A percentile compares a stretch with the other conserved stretches of the same genome.
phyloP scores from a whole-genome alignment of 1,140 invertebrate species.

The Andrena cerasifolii region DNA sequence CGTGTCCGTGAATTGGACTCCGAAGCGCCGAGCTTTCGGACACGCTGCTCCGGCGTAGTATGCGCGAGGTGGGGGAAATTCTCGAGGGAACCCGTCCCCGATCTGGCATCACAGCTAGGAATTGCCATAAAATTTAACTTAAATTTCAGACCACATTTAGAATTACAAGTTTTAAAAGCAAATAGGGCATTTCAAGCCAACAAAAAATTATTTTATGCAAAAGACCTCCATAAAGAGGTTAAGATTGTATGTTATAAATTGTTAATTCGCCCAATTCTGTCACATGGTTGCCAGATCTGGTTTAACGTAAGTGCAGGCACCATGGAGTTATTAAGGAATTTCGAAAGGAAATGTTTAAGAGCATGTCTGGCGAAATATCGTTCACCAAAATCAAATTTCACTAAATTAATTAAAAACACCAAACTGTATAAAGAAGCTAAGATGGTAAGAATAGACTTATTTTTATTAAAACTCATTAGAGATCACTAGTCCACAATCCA shows the following conservation, averaged over 20 bases:
- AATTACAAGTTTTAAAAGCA: constrained; percentile 51
- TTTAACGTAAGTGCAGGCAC: constrained; percentile 29
- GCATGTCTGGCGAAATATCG: constrained; percentile 33
- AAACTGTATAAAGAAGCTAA: neutral
- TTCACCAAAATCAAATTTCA: constrained; percentile 18
- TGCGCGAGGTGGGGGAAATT: no score
- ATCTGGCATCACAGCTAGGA: no score
- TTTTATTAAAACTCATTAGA: neutral
- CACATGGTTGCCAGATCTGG: constrained; percentile 46
- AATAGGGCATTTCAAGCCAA: constrained; percentile 16
- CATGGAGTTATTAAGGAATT: constrained; percentile 45
- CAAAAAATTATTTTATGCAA: constrained; percentile 50
- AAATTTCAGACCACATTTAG: constrained; percentile 36
- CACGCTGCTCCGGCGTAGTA: no score
- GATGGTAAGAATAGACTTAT: neutral
- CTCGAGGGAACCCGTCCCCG: no score
- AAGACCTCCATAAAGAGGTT: neutral
- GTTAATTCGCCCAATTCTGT: constrained; percentile 39
- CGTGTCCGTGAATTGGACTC: no score
- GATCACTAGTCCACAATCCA: no score
- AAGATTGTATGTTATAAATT: constrained; percentile 49
- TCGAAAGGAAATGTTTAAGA: constrained; percentile 58
- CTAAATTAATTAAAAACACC: neutral
- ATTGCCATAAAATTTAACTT: constrained; percentile 48
- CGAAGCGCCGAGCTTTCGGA: no score